Evolutionary conservation across 2,888 invertebrate genomes (phyloP), one percentile per base, ranked within the genome.

Genomic region (Nomada ferruginata): DNA sequence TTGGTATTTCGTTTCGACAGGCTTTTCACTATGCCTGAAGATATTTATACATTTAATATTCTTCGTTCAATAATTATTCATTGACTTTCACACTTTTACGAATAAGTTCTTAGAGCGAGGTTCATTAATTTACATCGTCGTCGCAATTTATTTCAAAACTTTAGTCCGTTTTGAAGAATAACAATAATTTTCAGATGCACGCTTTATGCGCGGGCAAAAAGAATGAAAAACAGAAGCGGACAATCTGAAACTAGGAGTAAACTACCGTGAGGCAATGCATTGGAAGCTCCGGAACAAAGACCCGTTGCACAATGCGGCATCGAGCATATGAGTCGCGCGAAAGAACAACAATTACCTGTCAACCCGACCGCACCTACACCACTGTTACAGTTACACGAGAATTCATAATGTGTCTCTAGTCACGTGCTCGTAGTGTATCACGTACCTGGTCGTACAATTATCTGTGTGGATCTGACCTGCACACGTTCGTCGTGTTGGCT

Each of bases 331-430:
- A 66, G 11, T 66, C 20, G 29, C 53, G n/a, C 7, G 53, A 57
- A 20, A 23, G 10, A 57, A 26, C n/a, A 44, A 50, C 36, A 53
- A 61, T 70, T 70, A 26, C 5, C 44, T 42, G 23, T 23, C 5
- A 47, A 59, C 1, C 15, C 5, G 15, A 15, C 5, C 4, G 15
- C 11, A 52, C 15, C 9, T 18, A 13, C 23, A 4, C 42, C 63
- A 13, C 20, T 10, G 55, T 57, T 29, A 66, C 55, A n/a, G 18
- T 29, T 50, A 42, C n/a, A 57, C 13, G 36, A 44, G 44, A 65
- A 66, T 73, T 47, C 72, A 26, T 42, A 36, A 66, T 29, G 42
- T 57, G 29, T 60, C 26, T 18, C n/a, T 18, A 70, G 61, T 47
- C 60, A 42, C 50, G 70, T 42, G 61, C 60, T 52, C 59, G 52